phyloP scores from a whole-genome alignment of 2,888 invertebrate species.

The Cryptocephalus primarius region DNA sequence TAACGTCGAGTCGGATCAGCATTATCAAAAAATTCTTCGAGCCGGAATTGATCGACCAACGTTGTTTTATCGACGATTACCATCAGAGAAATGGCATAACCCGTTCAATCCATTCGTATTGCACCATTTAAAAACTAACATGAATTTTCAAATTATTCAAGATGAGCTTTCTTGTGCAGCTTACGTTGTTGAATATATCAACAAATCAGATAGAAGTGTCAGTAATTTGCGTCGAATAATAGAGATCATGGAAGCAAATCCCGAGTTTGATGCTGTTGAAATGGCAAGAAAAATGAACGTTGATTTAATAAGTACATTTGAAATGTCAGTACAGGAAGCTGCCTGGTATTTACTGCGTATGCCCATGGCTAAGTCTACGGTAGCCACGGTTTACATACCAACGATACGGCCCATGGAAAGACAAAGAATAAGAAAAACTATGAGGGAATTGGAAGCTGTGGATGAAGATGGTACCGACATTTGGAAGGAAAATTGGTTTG shows the following conservation, averaged over 20 bases:
- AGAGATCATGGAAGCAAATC: not conserved
- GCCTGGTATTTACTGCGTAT: conserved; percentile 32
- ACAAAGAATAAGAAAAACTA: conserved; percentile 24
- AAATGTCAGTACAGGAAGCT: conserved; percentile 2
- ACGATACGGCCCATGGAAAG: conserved; percentile 32
- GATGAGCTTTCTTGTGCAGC: conserved; percentile 35
- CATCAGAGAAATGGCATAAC: conserved; percentile 28
- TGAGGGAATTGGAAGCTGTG: conserved; percentile 23
- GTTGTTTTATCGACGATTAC: not conserved
- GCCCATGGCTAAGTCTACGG: conserved; percentile 31
- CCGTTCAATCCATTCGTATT: conserved; percentile 32
- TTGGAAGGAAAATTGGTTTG: conserved; percentile 34
- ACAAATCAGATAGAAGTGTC: conserved; percentile 23
- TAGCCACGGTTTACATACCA: conserved; percentile 26
- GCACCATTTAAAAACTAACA: conserved; percentile 25
- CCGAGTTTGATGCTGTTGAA: conserved; percentile 1
- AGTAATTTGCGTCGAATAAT: not conserved
- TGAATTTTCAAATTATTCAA: conserved; percentile 30
- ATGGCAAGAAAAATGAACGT: conserved; percentile 1
- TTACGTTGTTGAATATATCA: conserved; percentile 33
- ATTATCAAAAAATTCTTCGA: conserved; percentile 19
- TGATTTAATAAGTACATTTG: not conserved
- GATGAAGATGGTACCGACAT: conserved; percentile 30
- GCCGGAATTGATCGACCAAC: conserved; percentile 4
- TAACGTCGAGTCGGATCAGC: conserved; percentile 12